A percentile compares a stretch with the other conserved stretches of the same genome.
Conservation (phyloP, 2,888 invertebrate species). For the Thera obeliscata region DNA sequence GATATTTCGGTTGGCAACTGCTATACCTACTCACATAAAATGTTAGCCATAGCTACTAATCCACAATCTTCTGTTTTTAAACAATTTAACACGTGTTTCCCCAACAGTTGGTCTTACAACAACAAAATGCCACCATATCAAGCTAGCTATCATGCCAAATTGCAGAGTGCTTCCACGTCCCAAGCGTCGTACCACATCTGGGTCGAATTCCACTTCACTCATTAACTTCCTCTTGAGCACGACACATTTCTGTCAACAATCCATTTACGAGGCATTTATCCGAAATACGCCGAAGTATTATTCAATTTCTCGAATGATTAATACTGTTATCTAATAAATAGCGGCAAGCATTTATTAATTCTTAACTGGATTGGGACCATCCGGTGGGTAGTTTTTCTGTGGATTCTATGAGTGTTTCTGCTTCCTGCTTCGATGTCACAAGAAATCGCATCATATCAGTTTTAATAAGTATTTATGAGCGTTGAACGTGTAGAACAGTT, state of each 20-base stretch:
- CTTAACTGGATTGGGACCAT: conserved; percentile 27
- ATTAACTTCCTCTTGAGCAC: conserved; percentile 63
- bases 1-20: not conserved
- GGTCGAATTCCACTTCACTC: conserved; percentile 66
- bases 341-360: conserved; percentile 30
- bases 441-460: conserved; percentile 14
- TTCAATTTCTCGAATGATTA: conserved; percentile 66
- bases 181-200: conserved; percentile 61
- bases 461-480: conserved; percentile 15
- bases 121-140: not conserved
- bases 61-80: not conserved
- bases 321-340: conserved; percentile 58
- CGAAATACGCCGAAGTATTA: conserved; percentile 61
- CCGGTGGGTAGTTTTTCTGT: conserved; percentile 21
- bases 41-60: not conserved
- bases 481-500: conserved; percentile 5
- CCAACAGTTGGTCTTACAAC: conserved; percentile 4
- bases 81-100: not conserved
- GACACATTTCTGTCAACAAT: conserved; percentile 63
- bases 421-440: conserved; percentile 21
- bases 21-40: not conserved
- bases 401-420: conserved; percentile 17
- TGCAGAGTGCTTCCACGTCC: conserved; percentile 37
- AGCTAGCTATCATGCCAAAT: conserved; percentile 11
- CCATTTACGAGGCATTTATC: conserved; percentile 58